A percentile compares a stretch with the other conserved stretches of the same genome.
Conservation (phyloP, 2,888 invertebrate species). For the Blomia tropicalis region DNA sequence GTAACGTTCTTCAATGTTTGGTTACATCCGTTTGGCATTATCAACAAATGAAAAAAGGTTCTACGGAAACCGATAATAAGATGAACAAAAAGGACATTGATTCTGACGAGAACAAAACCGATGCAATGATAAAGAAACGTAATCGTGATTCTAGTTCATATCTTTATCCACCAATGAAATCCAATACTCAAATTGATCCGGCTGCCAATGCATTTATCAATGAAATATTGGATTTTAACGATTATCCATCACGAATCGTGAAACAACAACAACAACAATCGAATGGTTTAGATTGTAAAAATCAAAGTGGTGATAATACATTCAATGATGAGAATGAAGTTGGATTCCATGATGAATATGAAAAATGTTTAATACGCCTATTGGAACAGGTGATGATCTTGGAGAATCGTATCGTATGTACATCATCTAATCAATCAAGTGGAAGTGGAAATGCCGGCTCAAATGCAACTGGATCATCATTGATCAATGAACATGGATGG, state of each 20-base stretch:
- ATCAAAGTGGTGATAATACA: background rate
- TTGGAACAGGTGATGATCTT: slow-evolving; percentile 26
- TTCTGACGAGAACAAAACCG: background rate
- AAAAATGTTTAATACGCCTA: slow-evolving; percentile 24
- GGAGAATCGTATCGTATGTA: slow-evolving; percentile 20
- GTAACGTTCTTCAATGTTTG: slow-evolving; percentile 60
- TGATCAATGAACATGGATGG: background rate
- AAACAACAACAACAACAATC: slow-evolving; percentile 4
- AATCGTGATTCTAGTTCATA: background rate
- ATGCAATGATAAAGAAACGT: background rate
- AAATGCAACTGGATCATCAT: background rate
- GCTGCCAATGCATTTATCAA: slow-evolving; percentile 22
- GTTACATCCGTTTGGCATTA: slow-evolving; percentile 51
- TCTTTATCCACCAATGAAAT: background rate
- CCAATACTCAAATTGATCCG: background rate
- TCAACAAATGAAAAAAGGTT: slow-evolving; percentile 15
- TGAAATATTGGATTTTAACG: slow-evolving; percentile 25
- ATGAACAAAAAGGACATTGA: background rate
- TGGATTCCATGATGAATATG: slow-evolving; percentile 27
- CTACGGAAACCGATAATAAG: background rate
- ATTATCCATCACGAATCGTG: slow-evolving; percentile 9
- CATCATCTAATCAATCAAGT: background rate
- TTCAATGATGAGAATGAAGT: slow-evolving; percentile 3
- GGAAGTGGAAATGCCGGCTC: background rate
- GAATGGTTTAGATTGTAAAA: background rate